Evolutionary conservation across 2,797 vertebrate species (phyloP), one percentile per base, ranked within the genome.

Genomic region (Momotus momota): DNA sequence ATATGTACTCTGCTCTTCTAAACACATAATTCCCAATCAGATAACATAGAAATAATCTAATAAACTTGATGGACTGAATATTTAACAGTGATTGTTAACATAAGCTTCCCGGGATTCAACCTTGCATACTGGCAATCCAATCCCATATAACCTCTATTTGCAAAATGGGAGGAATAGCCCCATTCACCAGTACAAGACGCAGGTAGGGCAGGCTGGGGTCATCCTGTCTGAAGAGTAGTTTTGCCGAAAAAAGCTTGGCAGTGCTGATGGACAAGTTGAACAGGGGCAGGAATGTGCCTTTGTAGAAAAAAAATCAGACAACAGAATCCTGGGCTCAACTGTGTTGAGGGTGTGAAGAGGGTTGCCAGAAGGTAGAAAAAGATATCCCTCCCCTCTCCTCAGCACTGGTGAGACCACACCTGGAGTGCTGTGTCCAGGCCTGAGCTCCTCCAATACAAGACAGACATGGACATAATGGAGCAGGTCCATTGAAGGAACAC

Each of bases 201-300:
- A 9, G n/a, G 40, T 6, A 10, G 26, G 41, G 15, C 29, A 78
- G 31, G 0, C 0, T 61, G 38, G 26, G 12, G 20, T 2, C 5
- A 2, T 38, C 25, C 60, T 31, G 35, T 10, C 8, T 51, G 54
- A 55, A 93, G 92, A 64, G 64, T 8, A 41, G 17, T 71, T 72
- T 60, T 72, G 29, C 23, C 64, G 62, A 33, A 72, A 51, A 74
- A 35, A 14, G 9, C 12, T 25, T 65, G 27, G 67, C 14, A 49
- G 54, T 73, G 27, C 27, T 67, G 26, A 33, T 43, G 49, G 49
- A 7, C 25, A 62, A 45, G 19, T 10, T 74, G 57, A 60, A 80
- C 23, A 79, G 38, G 3, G 14, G 16, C 19, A 65, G 71, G 20
- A 64, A 26, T 4, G 8, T 14, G n/a, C 49, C 40, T 60, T 72